Evolutionary conservation across 2,113 vertebrate genomes (phyloP).

Genomic region (Manacus vitellinus): DNA sequence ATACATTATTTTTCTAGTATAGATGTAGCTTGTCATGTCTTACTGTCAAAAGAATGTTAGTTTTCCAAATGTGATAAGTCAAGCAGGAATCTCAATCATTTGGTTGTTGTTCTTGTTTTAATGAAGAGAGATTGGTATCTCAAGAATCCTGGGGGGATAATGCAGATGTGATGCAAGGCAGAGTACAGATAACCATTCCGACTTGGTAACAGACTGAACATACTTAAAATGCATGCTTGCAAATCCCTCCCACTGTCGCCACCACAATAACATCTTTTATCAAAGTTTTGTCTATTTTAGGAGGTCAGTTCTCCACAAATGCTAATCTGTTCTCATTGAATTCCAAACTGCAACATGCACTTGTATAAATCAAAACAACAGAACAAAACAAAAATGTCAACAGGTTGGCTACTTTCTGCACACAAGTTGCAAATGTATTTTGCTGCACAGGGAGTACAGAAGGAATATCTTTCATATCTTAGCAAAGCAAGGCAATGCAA

Average conservation of each 20-base stretch:
- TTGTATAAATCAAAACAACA: background rate
- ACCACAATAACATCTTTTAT: slow-evolving; percentile 29
- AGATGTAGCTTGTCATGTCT: background rate
- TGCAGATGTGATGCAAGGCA: slow-evolving; percentile 36
- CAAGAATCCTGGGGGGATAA: slow-evolving; percentile 45
- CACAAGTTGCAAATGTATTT: background rate
- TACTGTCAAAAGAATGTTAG: background rate
- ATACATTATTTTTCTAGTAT: background rate
- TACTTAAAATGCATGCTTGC: slow-evolving; percentile 9
- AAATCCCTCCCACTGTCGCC: slow-evolving; percentile 37
- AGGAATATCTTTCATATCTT: background rate
- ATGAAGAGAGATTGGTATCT: slow-evolving; percentile 38
- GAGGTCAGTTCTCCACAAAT: background rate
- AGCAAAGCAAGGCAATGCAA: background rate
- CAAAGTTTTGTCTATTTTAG: background rate
- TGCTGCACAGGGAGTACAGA: background rate
- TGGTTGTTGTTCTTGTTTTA: background rate
- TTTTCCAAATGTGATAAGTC: background rate
- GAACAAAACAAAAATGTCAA: background rate
- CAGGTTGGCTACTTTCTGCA: background rate
- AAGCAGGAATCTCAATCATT: background rate
- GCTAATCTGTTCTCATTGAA: background rate
- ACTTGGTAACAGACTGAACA: background rate
- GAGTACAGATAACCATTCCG: slow-evolving; percentile 45
- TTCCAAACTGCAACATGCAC: background rate